Conservation (phyloP, 1,140 invertebrate genomes). For the Lithobius niger region DNA sequence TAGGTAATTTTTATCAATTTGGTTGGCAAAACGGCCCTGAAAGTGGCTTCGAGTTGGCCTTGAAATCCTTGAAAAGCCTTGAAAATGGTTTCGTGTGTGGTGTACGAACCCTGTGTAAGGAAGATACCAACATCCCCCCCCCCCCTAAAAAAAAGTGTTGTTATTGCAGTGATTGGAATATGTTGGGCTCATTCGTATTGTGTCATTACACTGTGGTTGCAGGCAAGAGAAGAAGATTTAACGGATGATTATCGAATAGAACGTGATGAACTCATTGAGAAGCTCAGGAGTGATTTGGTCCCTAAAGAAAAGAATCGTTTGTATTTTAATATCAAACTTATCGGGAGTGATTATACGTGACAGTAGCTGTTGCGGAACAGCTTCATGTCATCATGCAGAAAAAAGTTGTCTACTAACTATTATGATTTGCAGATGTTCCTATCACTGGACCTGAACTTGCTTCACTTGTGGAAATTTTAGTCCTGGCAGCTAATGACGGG, state of each 20-base stretch:
- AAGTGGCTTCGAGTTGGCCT: no score
- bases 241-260: slow-evolving; percentile 17
- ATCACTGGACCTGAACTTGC: slow-evolving; percentile 17
- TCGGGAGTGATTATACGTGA: background rate
- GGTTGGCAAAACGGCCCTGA: no score
- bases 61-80: no score
- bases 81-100: no score
- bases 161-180: no score
- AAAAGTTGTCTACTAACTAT: background rate
- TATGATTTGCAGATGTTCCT: slow-evolving; percentile 11
- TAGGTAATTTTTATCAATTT: no score
- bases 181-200: no score
- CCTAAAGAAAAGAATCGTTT: slow-evolving; percentile 18
- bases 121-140: no score
- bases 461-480: slow-evolving; percentile 15
- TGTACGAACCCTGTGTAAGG: no score
- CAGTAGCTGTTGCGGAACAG: background rate
- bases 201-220: no score
- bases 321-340: background rate
- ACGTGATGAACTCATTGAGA: slow-evolving; percentile 16
- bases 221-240: slow-evolving; percentile 17
- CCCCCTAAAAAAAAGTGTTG: no score
- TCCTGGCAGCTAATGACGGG: slow-evolving; percentile 20
- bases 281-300: slow-evolving; percentile 11
- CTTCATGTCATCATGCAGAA: background rate